Conservation (phyloP, 2,113 vertebrate genomes). For the Puma concolor region DNA sequence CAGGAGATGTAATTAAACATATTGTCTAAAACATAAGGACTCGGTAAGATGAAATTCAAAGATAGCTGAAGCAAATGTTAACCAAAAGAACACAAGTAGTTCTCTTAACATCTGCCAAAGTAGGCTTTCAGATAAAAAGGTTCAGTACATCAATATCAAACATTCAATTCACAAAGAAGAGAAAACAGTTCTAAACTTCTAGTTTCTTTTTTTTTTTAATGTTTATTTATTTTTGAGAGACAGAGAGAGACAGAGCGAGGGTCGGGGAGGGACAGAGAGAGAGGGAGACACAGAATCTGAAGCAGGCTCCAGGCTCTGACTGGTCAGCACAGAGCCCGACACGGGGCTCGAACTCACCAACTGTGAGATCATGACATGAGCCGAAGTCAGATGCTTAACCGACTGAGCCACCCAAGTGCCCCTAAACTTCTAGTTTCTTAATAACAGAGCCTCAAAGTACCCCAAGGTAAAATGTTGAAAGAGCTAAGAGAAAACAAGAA, state of each 20-base stretch:
- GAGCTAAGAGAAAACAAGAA: neutral
- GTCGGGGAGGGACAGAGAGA: too few species aligned
- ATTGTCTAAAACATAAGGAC: neutral
- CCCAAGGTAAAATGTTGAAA: neutral
- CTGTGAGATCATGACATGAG: too few species aligned
- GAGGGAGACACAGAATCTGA: too few species aligned
- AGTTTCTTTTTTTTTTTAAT: neutral
- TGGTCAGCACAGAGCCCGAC: too few species aligned
- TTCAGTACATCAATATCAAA: neutral
- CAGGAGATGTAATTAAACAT: neutral
- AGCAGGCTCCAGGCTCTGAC: too few species aligned
- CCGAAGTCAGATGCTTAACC: too few species aligned
- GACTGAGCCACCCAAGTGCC: too few species aligned
- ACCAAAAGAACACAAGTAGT: neutral
- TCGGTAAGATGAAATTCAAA: slow-evolving; percentile 16
- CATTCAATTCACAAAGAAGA: neutral
- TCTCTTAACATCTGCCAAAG: neutral
- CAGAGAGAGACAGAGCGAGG: too few species aligned
- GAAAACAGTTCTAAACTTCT: neutral
- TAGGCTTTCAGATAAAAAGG: neutral
- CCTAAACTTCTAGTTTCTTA: neutral
- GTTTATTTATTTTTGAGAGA: too few species aligned
- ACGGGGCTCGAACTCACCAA: too few species aligned
- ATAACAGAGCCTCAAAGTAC: neutral
- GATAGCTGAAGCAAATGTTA: neutral